Evolutionary conservation across 2,888 invertebrate genomes (phyloP), one percentile per base, ranked within the genome.

Genomic region (Caenorhabditis sp.): DNA sequence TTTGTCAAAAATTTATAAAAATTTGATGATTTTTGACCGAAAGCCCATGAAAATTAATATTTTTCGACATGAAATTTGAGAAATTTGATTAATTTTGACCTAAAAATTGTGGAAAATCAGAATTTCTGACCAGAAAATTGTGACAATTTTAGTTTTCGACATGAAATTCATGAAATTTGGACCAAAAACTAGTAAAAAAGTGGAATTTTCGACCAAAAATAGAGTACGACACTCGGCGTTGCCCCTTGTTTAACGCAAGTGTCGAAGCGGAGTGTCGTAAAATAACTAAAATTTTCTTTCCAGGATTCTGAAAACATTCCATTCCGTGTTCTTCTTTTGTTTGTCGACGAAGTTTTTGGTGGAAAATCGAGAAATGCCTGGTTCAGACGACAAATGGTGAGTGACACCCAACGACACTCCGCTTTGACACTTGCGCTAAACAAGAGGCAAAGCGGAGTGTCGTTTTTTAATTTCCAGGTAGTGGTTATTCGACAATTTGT

Each of bases 301-400:
- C 57, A 73, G 69, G 77, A 79, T 51, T 51, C 78, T 1, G 92
- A 93, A 86, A 93, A 93, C 89, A 93, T 94, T 88, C 93, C 94
- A 17, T 89, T 94, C 78, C 90, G 93, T 79, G 93, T 94, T 79
- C 91, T 93, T 89, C 89, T 94, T 62, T 89, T 93, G 24, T 88
- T 94, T 63, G 92, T 94, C 91, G 93, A 94, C 85, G 94, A 94
- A 89, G 78, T 94, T 4, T 94, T 94, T 88, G 93, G 94, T 88
- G 89, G 94, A 70, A 92, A 93, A 88, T 92, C 92, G 60, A 90
- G 93, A 79, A 93, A 93, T 87, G 93, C 93, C 83, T 94, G 93
- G 93, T 89, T 94, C 61, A 89, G 94, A 50, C 90, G 93, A 62
- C 91, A 93, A 68, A 92, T 94, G 77, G 92, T 93, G 19, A 23